phyloP scores from a whole-genome alignment of 2,888 invertebrate species.

The Zonitis immaculata region DNA sequence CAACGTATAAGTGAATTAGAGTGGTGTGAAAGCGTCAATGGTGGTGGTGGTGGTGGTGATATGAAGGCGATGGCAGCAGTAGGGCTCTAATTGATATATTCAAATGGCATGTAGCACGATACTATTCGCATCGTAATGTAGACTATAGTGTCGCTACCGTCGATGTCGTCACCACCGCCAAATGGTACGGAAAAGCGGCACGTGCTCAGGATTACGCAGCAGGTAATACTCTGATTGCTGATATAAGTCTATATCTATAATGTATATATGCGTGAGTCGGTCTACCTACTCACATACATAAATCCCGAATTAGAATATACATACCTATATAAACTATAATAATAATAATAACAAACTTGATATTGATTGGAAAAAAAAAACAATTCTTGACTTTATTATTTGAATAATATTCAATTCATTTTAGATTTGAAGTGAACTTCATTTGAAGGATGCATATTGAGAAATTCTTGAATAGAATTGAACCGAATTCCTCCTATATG shows the following conservation, averaged over 20 bases:
- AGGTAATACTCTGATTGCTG: conserved; percentile 20
- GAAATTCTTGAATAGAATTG: neutral
- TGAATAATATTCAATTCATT: neutral
- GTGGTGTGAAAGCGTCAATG: conserved; percentile 3
- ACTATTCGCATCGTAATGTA: conserved; percentile 29
- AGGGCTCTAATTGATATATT: conserved; percentile 33
- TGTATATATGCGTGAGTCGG: neutral
- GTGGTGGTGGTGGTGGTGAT: conserved; percentile 3
- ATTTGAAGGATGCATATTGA: neutral
- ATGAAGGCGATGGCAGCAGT: neutral
- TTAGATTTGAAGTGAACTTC: neutral
- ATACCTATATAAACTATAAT: too few relatives aligned
- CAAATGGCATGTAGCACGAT: conserved; percentile 31
- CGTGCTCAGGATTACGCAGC: conserved; percentile 22
- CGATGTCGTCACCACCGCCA: conserved; percentile 15
- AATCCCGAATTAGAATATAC: too few relatives aligned
- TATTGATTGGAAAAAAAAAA: too few relatives aligned
- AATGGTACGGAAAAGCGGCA: conserved; percentile 24
- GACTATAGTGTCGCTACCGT: neutral
- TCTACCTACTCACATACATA: neutral
- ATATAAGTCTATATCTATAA: neutral
- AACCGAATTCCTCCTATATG: neutral
- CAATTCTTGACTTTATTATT: neutral
- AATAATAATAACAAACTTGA: too few relatives aligned
- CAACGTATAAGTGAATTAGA: conserved; percentile 17